Evolutionary conservation across 2,888 invertebrate species (phyloP), one percentile per base, ranked within the genome.

Genomic region (Harpalus rufipes): DNA sequence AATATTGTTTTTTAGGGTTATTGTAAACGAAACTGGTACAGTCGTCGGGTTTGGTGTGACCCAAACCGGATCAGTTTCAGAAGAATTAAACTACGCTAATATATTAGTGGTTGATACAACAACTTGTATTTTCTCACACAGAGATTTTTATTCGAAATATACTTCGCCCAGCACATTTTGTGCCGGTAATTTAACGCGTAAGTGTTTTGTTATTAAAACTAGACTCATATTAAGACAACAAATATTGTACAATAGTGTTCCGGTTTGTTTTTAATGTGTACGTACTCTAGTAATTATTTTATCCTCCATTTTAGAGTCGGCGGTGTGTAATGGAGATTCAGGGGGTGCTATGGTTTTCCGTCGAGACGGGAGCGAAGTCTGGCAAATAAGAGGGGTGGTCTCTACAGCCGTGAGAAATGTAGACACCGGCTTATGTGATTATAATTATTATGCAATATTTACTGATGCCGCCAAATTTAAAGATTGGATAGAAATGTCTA

Each of bases 51-150:
- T 90, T 88, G 94, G 94, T 32, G 93, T 92, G 87, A 93, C 94
- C 87, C 93, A 93, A 86, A 92, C 91, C 0, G 92, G 93, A 21
- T 90, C 91, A 18, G 91, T 94, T 0, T 91, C 93, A 0, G 92
- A 93, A 87, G 93, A 93, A 84, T 89, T 94, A 63, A 92, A 92
- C 86, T 90, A 93, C 84, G 93, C 93, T 0, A 91, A 93, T 87
- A 93, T 94, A 93, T 94, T 94, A 0, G 91, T 94, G 2, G 93
- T 94, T 0, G 92, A 93, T 86, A 92, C 92, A 74, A 91, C 92
- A 87, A 93, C 92, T 5, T 94, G 94, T 88, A 92, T 94, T 87
- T 91, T 93, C 81, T 94, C 94, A 0, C 93, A 93, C 89, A 92
- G 92, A 87, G 93, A 93, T 65, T 94, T 94, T 90, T 94, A 93